Conservation (phyloP, 37 sponge, comb jelly and placozoan species). For the Axinella damicornis region DNA sequence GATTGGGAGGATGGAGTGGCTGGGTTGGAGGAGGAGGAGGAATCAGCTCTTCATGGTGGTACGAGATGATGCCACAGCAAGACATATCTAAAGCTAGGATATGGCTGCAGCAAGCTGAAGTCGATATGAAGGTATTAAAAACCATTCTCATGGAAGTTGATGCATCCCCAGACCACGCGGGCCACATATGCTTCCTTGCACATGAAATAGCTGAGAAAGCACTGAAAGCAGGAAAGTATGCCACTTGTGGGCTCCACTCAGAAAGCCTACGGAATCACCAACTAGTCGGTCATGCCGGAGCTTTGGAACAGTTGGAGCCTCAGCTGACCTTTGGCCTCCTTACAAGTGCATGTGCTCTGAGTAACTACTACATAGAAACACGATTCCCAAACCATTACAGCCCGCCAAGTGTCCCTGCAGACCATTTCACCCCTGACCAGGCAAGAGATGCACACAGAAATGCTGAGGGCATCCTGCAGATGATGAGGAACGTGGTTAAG, state of each 20-base stretch:
- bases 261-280: neutral
- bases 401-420: neutral
- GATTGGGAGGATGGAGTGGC: neutral
- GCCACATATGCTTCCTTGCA: constrained; percentile 22
- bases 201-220: constrained; percentile 36
- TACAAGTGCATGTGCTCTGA: neutral
- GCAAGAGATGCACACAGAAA: neutral
- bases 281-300: neutral
- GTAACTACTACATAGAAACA: constrained; percentile 18
- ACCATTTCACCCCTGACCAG: neutral
- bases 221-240: constrained; percentile 33
- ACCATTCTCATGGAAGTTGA: neutral
- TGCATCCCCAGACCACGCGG: neutral
- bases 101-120: neutral
- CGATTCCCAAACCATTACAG: constrained; percentile 25
- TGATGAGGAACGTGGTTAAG: neutral
- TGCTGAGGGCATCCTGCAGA: constrained; percentile 12
- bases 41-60: neutral
- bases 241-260: constrained; percentile 15
- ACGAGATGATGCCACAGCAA: no score
- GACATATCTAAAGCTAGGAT: constrained; percentile 19
- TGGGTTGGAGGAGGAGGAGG: neutral
- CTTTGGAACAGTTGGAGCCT: neutral
- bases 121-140: neutral
- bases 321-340: neutral